Percentiles rank a stretch among this genome's conserved stretches.
These are phyloP conservation scores for Piliocolobus tephrosceles DNA, from an alignment of 2,113 vertebrate genomes.

Conservation along the genomic window DNA sequence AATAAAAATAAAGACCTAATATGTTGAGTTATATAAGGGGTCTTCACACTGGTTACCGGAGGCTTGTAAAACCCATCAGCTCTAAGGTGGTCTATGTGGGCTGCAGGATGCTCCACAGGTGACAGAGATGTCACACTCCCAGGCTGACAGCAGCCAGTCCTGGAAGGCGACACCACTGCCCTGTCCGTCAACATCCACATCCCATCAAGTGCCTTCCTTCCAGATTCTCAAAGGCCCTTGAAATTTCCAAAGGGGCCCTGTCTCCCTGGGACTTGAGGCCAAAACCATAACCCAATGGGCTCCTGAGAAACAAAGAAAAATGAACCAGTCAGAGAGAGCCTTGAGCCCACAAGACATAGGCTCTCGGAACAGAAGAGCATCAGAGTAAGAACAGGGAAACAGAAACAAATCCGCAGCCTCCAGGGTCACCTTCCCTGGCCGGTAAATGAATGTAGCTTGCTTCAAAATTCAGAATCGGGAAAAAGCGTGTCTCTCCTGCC, in stretches of 20 bases:
- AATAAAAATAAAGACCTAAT: background rate
- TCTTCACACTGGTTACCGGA: background rate
- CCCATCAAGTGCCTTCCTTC: background rate
- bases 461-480: conserved; percentile 43
- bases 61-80: background rate
- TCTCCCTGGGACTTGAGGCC: background rate
- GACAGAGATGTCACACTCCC: background rate
- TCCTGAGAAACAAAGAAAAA: background rate
- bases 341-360: background rate
- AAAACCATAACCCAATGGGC: accelerated
- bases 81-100: background rate
- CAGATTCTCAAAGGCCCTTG: background rate
- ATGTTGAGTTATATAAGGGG: background rate
- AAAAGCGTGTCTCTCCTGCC: conserved; percentile 31
- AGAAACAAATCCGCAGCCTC: background rate
- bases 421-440: background rate
- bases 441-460: conserved; percentile 3
- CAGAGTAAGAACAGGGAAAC: background rate
- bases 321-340: background rate
- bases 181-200: too few species aligned
- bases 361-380: background rate
- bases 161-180: accelerated
- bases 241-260: background rate
- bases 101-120: too few species aligned
- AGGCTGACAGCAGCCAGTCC: background rate